Evolutionary conservation across 2,113 vertebrate genomes (phyloP), one percentile per base, ranked within the genome.

Genomic region (human (Homo sapiens)): DNA sequence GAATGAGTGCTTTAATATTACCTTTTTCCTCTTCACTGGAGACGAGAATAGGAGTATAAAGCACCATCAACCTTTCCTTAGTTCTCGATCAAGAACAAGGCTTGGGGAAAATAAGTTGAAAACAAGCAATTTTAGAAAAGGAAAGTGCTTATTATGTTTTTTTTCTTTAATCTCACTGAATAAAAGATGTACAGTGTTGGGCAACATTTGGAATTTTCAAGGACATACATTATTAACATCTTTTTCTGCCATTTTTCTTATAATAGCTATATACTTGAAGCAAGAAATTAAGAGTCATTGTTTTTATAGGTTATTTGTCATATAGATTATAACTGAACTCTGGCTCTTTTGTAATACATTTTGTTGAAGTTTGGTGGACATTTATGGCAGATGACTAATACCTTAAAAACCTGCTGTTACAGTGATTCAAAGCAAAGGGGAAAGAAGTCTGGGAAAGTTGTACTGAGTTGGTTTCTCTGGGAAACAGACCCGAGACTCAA

Each of bases 21-120:
- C 25, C 32, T 61, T 93, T 45, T 48, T 11, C 6, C 9, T 80
- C 5, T 64, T 87, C 84, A n/a, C 18, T 90, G 38, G 20, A 93
- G 43, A 55, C 40, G 85, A 48, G 2, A 59, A 13, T 48, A 32
- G 35, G 18, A 78, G 10, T 64, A 79, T 79, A 93, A 68, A 94
- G 11, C 32, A 85, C 38, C 35, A 50, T 17, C 1, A 59, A 2
- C 2, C 64, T 84, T 75, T 91, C 80, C 27, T 68, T 96, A 93
- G 40, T 70, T 96, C 25, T 92, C 20, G 27, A 82, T 90, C 22
- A 94, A 40, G 32, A 90, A 89, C 27, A 85, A 22, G 14, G 73
- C 50, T 96, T 85, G 40, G 30, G 57, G 61, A 48, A 92, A 90
- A 94, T 80, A 55, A 87, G 7, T 83, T 93, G 79, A 91, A 94